Conservation (phyloP, 2,888 invertebrate genomes). For the Cheilosia variabilis region DNA sequence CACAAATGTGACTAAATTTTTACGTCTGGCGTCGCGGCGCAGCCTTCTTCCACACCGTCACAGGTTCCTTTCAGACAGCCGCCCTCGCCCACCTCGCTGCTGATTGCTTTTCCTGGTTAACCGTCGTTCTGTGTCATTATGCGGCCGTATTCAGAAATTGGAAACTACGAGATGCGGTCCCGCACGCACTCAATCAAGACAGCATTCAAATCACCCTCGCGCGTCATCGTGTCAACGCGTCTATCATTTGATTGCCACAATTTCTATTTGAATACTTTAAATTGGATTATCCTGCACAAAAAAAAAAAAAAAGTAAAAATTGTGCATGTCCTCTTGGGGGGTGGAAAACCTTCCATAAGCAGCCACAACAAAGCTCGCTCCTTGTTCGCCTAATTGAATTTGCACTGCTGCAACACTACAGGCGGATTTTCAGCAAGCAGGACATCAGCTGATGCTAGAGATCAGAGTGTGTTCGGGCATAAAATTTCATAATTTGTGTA, state of each 20-base stretch:
- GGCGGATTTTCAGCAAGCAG: slow-evolving; percentile 15
- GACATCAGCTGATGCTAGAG: slow-evolving; percentile 74
- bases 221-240: slow-evolving; percentile 68
- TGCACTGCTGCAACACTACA: slow-evolving; percentile 32
- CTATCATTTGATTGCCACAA: slow-evolving; percentile 77
- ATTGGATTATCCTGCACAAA: slow-evolving; percentile 83
- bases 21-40: slow-evolving; percentile 24
- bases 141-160: slow-evolving; percentile 61
- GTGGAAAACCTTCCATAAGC: slow-evolving; percentile 26
- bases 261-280: slow-evolving; percentile 83
- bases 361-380: slow-evolving; percentile 41
- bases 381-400: slow-evolving; percentile 70
- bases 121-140: slow-evolving; percentile 66
- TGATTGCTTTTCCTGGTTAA: slow-evolving; percentile 75
- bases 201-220: slow-evolving; percentile 67
- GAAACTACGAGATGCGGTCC: slow-evolving; percentile 54
- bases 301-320: background rate
- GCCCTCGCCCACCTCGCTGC: slow-evolving; percentile 30
- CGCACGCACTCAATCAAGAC: slow-evolving; percentile 68
- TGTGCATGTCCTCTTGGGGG: slow-evolving; percentile 18
- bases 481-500: slow-evolving; percentile 69
- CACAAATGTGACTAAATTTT: slow-evolving; percentile 71
- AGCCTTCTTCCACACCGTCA: slow-evolving; percentile 12
- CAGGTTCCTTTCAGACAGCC: slow-evolving; percentile 47
- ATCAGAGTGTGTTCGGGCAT: slow-evolving; percentile 73